A percentile compares a stretch with the other conserved stretches of the same genome.
Evolutionary conservation across 2,113 vertebrate genomes (phyloP).

Genomic region (Malurus melanocephalus): DNA sequence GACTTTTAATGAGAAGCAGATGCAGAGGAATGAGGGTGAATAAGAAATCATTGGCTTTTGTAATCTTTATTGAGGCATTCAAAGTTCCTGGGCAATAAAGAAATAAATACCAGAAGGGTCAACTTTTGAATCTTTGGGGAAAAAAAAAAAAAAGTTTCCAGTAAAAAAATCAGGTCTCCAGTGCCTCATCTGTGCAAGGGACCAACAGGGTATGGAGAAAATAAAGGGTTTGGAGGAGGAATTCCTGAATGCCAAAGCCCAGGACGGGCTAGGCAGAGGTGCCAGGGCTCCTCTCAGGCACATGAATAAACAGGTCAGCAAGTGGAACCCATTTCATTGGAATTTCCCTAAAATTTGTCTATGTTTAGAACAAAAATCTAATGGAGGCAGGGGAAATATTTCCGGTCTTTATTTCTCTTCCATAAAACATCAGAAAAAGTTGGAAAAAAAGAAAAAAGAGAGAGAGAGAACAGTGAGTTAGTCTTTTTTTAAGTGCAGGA

Average conservation of each 20-base stretch:
- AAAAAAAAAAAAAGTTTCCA: neutral
- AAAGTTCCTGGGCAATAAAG: constrained; percentile 33
- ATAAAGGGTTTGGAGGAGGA: neutral
- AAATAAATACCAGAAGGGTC: neutral
- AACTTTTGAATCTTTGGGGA: neutral
- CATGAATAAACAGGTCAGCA: neutral
- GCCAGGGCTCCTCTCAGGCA: neutral
- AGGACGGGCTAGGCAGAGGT: neutral
- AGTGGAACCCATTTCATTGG: neutral
- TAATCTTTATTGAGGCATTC: constrained; percentile 30
- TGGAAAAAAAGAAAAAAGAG: neutral
- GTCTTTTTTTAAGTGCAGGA: neutral
- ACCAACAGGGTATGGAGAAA: fast-evolving
- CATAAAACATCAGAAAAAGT: neutral
- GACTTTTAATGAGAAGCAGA: constrained; percentile 65
- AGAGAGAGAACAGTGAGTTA: neutral
- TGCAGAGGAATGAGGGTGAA: constrained; percentile 45
- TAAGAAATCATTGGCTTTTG: constrained; percentile 40
- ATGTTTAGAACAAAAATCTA: neutral
- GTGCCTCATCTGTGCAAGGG: neutral
- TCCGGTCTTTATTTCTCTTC: neutral
- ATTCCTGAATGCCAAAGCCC: neutral
- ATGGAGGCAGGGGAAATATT: neutral
- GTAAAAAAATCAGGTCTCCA: neutral
- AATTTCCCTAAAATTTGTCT: neutral